Conservation (phyloP, 1,140 invertebrate genomes). For the Zaprionus vittiger region DNA sequence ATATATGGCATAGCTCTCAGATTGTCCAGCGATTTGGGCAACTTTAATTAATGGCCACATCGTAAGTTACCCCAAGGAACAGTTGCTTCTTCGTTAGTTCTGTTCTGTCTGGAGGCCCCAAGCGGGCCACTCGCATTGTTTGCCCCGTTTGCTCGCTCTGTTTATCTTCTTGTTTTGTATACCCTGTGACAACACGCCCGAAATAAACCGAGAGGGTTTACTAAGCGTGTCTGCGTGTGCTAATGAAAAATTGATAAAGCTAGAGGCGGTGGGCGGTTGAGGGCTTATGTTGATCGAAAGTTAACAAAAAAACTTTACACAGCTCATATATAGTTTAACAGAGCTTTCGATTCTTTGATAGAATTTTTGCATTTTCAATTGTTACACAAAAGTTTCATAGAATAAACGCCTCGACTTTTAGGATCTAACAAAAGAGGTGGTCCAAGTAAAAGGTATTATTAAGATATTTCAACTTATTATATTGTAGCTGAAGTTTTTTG, state of each 20-base stretch:
- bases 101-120: not conserved
- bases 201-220: not conserved
- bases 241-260: not conserved
- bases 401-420: no score
- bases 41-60: constrained; percentile 64
- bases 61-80: constrained; percentile 14
- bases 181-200: constrained; percentile 3
- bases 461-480: no score
- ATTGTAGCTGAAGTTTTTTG: no score
- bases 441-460: no score
- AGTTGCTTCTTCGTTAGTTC: not conserved
- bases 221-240: not conserved
- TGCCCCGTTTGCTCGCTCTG: not conserved
- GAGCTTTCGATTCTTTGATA: not conserved
- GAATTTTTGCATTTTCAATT: not conserved
- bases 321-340: not conserved
- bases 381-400: no score
- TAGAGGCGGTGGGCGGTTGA: not conserved
- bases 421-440: no score
- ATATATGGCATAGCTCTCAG: constrained; percentile 34
- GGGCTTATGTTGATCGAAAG: not conserved
- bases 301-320: not conserved
- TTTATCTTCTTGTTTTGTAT: constrained; percentile 3
- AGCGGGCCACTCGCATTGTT: not conserved
- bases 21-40: constrained; percentile 36